Conservation (phyloP, 2,888 invertebrate species). For the Gisinianus flammeolus region DNA sequence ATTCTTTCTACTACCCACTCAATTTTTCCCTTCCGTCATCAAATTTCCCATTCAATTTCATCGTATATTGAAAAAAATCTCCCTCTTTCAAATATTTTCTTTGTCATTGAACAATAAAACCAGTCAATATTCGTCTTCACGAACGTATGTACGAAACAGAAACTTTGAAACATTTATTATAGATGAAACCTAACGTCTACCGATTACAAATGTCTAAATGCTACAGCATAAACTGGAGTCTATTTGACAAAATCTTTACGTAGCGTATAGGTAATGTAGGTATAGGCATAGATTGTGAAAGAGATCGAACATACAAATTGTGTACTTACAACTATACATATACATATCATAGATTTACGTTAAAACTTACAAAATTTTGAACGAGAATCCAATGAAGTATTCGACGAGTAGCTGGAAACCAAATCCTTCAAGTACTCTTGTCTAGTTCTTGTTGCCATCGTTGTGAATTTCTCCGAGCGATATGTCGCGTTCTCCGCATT, state of each 20-base stretch:
- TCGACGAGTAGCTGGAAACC: slow-evolving; percentile 80
- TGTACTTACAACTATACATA: not conserved
- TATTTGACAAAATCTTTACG: too few relatives aligned
- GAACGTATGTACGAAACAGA: too few relatives aligned
- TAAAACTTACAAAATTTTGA: slow-evolving; percentile 81
- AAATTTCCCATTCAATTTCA: not conserved
- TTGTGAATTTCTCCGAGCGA: slow-evolving; percentile 93
- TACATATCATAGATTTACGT: not conserved
- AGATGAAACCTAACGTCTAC: too few relatives aligned
- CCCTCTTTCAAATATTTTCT: not conserved
- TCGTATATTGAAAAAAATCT: not conserved
- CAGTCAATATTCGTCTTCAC: not conserved
- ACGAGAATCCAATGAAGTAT: slow-evolving; percentile 79
- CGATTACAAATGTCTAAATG: too few relatives aligned
- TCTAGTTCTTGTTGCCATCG: slow-evolving; percentile 94
- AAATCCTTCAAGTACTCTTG: slow-evolving; percentile 95
- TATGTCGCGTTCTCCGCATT: slow-evolving; percentile 97
- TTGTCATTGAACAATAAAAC: not conserved
- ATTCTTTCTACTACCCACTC: not conserved
- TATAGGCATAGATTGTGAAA: not conserved
- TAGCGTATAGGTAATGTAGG: too few relatives aligned
- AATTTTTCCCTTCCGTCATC: not conserved
- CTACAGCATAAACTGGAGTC: too few relatives aligned
- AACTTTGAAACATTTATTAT: too few relatives aligned
- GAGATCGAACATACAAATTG: not conserved